Evolutionary conservation across 1,140 invertebrate species (phyloP).

Genomic region (Caenorhabditis tropicalis): DNA sequence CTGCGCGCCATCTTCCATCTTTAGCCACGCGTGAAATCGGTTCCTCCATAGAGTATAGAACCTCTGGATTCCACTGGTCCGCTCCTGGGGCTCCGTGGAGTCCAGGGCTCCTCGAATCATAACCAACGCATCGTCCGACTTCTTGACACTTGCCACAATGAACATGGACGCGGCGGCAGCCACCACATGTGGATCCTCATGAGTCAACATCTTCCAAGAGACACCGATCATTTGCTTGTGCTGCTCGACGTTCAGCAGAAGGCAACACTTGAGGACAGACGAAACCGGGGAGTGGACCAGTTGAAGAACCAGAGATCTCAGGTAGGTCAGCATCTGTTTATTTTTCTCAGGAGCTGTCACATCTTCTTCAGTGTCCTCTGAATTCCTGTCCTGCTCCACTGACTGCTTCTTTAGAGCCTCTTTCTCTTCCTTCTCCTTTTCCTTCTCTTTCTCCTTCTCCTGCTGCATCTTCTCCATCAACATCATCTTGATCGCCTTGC

Average conservation of each 20-base stretch:
- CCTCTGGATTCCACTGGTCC: conserved; percentile 79
- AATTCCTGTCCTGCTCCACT: neutral
- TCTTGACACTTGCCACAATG: conserved; percentile 87
- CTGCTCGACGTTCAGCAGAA: conserved; percentile 85
- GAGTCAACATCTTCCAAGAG: conserved; percentile 90
- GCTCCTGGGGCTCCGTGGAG: conserved; percentile 80
- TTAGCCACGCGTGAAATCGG: conserved; percentile 96
- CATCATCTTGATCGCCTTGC: conserved; percentile 58
- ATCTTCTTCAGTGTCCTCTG: conserved; percentile 31
- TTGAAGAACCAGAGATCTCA: conserved; percentile 25
- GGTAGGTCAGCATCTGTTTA: conserved; percentile 36
- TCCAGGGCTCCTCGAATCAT: conserved; percentile 86
- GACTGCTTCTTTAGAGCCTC: conserved; percentile 37
- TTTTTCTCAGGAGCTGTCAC: neutral
- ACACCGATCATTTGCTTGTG: conserved; percentile 86
- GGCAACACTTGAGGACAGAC: conserved; percentile 87
- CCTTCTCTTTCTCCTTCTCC: conserved; percentile 60
- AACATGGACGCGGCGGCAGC: conserved; percentile 83
- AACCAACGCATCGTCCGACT: conserved; percentile 84
- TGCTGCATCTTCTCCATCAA: conserved; percentile 69
- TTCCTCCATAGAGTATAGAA: conserved; percentile 88
- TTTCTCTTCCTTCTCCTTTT: conserved; percentile 43
- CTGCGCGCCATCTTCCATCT: conserved; percentile 97
- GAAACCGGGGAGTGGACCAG: conserved; percentile 89
- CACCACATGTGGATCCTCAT: conserved; percentile 77